phyloP scores from a whole-genome alignment of 2,888 invertebrate genomes.

The Nomada lathburiana region DNA sequence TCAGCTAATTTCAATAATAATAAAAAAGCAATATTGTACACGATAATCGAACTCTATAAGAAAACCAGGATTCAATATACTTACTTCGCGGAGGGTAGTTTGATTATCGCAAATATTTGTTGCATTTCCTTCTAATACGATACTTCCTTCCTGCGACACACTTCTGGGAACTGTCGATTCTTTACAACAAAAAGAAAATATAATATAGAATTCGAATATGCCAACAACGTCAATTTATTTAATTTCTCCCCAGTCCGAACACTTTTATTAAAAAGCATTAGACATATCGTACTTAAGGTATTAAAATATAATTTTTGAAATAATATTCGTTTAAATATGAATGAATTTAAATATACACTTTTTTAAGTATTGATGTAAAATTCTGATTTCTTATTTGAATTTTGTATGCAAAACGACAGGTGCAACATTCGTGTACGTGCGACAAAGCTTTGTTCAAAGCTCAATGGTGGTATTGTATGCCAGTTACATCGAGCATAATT shows the following conservation, averaged over 20 bases:
- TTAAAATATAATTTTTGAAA: too few species aligned
- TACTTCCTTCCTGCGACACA: slow-evolving; percentile 85
- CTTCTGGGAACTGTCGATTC: slow-evolving; percentile 85
- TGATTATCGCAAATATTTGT: slow-evolving; percentile 84
- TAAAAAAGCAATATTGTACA: not conserved
- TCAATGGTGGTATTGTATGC: too few species aligned
- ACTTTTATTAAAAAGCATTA: too few species aligned
- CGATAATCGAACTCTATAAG: too few species aligned
- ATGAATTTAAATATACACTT: too few species aligned
- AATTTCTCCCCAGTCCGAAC: not conserved
- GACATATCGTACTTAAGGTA: too few species aligned
- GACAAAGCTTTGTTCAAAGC: not conserved
- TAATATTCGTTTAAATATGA: too few species aligned
- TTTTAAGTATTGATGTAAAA: too few species aligned
- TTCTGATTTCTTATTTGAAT: too few species aligned
- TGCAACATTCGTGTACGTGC: too few species aligned
- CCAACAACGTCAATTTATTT: not conserved
- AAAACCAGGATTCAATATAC: not conserved
- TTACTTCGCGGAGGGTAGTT: slow-evolving; percentile 82
- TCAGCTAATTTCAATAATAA: slow-evolving; percentile 71
- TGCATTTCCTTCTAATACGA: slow-evolving; percentile 83
- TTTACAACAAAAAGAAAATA: slow-evolving; percentile 64
- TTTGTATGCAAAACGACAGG: too few species aligned
- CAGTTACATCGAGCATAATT: not conserved
- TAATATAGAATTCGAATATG: not conserved